Conservation (phyloP, 1,140 invertebrate species). For the Littorina saxatilis region DNA sequence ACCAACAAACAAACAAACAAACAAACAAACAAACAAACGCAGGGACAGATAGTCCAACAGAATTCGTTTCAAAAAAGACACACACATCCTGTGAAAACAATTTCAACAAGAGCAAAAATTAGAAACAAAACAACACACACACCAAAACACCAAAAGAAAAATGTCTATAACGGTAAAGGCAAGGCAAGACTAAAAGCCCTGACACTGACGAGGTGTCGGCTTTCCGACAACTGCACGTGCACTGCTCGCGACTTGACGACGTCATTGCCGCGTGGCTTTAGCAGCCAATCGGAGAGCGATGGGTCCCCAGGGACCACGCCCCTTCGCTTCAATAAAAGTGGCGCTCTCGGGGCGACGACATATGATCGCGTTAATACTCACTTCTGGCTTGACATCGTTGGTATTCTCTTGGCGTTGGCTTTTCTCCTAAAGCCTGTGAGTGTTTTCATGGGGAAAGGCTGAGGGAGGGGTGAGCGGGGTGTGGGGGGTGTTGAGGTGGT, state of each 20-base stretch:
- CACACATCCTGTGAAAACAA: too few relatives aligned
- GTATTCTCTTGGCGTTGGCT: too few relatives aligned
- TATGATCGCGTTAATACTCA: background rate
- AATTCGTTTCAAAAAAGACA: background rate
- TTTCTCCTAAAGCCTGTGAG: too few relatives aligned
- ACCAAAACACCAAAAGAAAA: background rate
- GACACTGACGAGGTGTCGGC: background rate
- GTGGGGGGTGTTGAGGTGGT: too few relatives aligned
- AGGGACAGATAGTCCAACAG: background rate
- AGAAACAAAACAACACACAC: background rate
- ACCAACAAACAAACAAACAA: constrained; percentile 3
- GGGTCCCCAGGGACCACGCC: constrained; percentile 2
- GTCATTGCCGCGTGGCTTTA: background rate
- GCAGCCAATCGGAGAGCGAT: background rate
- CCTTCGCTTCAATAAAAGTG: constrained; percentile 10
- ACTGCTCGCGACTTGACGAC: background rate
- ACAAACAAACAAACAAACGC: background rate
- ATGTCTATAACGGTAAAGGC: background rate
- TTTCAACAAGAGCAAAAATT: background rate
- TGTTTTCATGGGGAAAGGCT: too few relatives aligned
- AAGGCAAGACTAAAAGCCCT: too few relatives aligned
- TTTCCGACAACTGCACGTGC: background rate
- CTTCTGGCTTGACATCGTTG: background rate
- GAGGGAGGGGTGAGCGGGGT: too few relatives aligned
- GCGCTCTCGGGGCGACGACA: background rate